Percentiles rank a stretch among this genome's conserved stretches.
These are phyloP conservation scores for Chlorospingus semifuscus DNA, from an alignment of 2,797 vertebrate genomes.

Conservation along the genomic window DNA sequence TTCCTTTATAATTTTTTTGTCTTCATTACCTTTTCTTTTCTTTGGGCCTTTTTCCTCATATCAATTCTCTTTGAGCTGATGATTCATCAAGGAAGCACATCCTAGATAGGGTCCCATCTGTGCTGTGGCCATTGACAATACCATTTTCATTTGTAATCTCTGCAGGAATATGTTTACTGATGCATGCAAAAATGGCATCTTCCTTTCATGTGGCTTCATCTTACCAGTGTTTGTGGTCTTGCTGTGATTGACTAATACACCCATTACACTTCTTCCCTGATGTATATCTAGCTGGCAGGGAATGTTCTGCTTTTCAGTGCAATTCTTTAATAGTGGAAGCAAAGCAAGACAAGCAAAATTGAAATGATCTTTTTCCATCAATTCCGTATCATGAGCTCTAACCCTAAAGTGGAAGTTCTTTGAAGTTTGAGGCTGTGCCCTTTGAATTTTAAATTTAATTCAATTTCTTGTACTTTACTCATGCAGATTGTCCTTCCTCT, in stretches of 20 bases:
- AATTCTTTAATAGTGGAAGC: neutral
- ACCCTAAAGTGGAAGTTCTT: neutral
- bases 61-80: neutral
- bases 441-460: neutral
- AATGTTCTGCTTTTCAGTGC: neutral
- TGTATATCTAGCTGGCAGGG: neutral
- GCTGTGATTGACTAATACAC: neutral
- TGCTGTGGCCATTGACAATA: neutral
- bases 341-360: neutral
- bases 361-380: neutral
- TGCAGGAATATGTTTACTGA: neutral
- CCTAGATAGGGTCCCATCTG: neutral
- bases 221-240: neutral
- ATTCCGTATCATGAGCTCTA: neutral
- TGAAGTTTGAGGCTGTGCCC: neutral
- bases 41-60: neutral
- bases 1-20: neutral
- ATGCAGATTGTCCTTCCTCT: neutral
- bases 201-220: neutral
- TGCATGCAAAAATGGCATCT: neutral
- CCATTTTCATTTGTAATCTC: neutral
- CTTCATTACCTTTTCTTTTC: neutral
- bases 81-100: neutral
- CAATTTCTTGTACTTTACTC: neutral
- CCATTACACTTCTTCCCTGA: neutral